Evolutionary conservation across 1,140 invertebrate species (phyloP).

Genomic region (Penaeus chinensis): DNA sequence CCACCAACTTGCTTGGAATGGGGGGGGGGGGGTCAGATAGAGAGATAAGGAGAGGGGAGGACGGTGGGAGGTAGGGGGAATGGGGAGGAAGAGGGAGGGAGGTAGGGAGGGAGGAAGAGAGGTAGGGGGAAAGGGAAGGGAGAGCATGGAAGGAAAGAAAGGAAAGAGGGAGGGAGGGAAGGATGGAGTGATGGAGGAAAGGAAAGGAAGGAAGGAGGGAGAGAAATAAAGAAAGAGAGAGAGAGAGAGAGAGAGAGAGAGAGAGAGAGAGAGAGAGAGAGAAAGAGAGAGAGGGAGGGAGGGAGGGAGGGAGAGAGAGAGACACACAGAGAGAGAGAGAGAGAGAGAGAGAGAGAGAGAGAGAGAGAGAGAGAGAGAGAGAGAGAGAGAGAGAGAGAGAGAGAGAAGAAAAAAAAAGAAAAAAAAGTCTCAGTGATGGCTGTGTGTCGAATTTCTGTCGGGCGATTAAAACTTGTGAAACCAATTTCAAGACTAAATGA

Average conservation of each 20-base stretch:
- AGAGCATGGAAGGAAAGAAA: background rate
- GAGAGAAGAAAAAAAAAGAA: background rate
- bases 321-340: slow-evolving; percentile 18
- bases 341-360: background rate
- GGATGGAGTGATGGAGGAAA: background rate
- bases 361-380: slow-evolving; percentile 37
- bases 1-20: no score
- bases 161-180: background rate
- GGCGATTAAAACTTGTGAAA: no score
- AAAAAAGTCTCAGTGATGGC: no score
- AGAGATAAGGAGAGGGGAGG: no score
- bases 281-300: background rate
- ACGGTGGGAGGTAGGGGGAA: no score
- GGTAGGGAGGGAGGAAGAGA: no score
- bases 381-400: slow-evolving; percentile 35
- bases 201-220: background rate
- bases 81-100: no score
- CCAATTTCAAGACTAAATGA: no score
- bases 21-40: no score
- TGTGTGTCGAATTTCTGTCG: no score
- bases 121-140: no score
- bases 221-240: background rate
- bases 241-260: background rate
- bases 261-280: background rate
- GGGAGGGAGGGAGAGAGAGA: background rate